phyloP scores from a whole-genome alignment of 1,140 invertebrate species.

The Aphelenchoides avenae region DNA sequence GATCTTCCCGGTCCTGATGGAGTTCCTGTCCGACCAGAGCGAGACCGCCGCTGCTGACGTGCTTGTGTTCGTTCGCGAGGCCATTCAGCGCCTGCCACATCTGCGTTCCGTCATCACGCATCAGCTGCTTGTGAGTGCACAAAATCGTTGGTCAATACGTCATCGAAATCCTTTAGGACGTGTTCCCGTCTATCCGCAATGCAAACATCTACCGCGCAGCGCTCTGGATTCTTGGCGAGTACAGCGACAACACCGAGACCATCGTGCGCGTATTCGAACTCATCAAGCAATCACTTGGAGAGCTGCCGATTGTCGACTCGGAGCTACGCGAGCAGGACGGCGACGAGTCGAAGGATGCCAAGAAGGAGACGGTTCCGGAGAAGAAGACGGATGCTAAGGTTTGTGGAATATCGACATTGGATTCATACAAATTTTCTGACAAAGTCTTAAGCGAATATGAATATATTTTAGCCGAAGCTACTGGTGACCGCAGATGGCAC shows the following conservation, averaged over 20 bases:
- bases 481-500: constrained; percentile 95
- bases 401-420: constrained; percentile 2
- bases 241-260: constrained; percentile 73
- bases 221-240: constrained; percentile 97
- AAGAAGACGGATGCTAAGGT: constrained; percentile 27
- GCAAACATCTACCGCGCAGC: constrained; percentile 79
- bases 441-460: background rate
- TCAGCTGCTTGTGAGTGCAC: constrained; percentile 60
- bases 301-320: constrained; percentile 81
- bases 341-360: constrained; percentile 60
- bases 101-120: constrained; percentile 73
- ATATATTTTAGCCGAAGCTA: constrained; percentile 38
- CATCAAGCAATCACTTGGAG: constrained; percentile 56
- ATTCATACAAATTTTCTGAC: constrained; percentile 2
- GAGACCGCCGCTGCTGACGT: constrained; percentile 90
- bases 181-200: constrained; percentile 72
- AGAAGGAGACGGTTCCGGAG: constrained; percentile 2
- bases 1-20: constrained; percentile 88
- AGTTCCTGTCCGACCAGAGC: constrained; percentile 89
- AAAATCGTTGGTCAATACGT: background rate
- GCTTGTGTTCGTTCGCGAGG: constrained; percentile 86
- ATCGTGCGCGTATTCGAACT: constrained; percentile 44
- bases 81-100: constrained; percentile 82
- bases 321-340: constrained; percentile 64
- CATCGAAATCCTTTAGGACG: constrained; percentile 67